phyloP scores from a whole-genome alignment of 2,888 invertebrate species.

The Camptogramma bilineatum region DNA sequence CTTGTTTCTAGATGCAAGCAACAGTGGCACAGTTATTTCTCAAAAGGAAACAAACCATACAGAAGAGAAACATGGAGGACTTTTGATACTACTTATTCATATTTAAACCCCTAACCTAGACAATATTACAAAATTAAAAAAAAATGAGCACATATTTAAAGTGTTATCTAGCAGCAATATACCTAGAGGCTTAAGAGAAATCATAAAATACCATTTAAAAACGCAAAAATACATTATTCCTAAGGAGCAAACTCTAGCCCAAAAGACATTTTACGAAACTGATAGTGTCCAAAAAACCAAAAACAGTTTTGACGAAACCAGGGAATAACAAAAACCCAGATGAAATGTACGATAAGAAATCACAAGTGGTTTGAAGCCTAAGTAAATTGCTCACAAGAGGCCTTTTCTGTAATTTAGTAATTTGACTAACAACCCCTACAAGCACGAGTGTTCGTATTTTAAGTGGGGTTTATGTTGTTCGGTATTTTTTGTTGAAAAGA shows the following conservation, averaged over 20 bases:
- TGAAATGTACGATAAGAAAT: slow-evolving; percentile 28
- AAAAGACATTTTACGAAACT: slow-evolving; percentile 1
- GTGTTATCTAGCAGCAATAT: too few relatives aligned
- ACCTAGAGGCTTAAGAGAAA: too few relatives aligned
- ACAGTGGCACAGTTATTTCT: too few relatives aligned
- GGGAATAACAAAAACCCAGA: slow-evolving; percentile 13
- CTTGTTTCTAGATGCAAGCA: neutral
- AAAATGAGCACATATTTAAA: too few relatives aligned
- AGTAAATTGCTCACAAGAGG: slow-evolving; percentile 47
- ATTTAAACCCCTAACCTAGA: too few relatives aligned
- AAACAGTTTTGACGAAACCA: slow-evolving; percentile 18
- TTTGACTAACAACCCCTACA: slow-evolving; percentile 43
- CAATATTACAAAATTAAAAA: too few relatives aligned
- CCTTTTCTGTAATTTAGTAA: slow-evolving; percentile 42
- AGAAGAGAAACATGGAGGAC: too few relatives aligned
- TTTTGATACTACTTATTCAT: too few relatives aligned
- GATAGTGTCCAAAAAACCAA: neutral
- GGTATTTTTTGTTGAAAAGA: neutral
- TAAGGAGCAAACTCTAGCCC: neutral
- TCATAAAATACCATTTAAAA: too few relatives aligned
- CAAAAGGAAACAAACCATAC: neutral
- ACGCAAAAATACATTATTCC: neutral
- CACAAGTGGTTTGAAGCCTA: slow-evolving; percentile 36
- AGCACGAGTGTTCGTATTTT: slow-evolving; percentile 22
- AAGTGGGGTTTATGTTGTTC: slow-evolving; percentile 9